Evolutionary conservation across 2,888 invertebrate species (phyloP).

Genomic region (Apamea anceps): DNA sequence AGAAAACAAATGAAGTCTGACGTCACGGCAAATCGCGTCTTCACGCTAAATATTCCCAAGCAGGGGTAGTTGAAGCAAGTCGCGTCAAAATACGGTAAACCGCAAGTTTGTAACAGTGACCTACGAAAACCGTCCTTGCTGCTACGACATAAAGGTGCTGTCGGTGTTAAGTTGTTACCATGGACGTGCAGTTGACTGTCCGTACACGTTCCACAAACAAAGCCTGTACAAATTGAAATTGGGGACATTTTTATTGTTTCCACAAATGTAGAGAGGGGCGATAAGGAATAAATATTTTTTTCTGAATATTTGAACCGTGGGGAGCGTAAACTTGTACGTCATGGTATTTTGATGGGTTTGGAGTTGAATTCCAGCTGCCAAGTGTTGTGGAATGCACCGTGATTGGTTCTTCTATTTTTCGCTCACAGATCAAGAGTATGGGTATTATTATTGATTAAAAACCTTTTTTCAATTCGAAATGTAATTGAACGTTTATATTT

Average conservation of each 20-base stretch:
- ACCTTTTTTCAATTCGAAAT: neutral
- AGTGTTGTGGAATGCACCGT: neutral
- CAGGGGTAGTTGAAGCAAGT: conserved; percentile 16
- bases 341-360: conserved; percentile 20
- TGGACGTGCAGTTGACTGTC: neutral
- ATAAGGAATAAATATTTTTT: conserved; percentile 44
- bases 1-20: conserved; percentile 7
- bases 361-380: neutral
- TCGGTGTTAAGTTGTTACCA: neutral
- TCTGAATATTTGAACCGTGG: conserved; percentile 40
- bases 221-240: conserved; percentile 63
- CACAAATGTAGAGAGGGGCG: conserved; percentile 49
- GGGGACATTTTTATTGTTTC: conserved; percentile 62
- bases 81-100: conserved; percentile 44
- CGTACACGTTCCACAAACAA: conserved; percentile 55
- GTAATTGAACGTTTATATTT: neutral
- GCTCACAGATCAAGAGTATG: neutral
- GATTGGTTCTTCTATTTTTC: neutral
- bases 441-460: neutral
- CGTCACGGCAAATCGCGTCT: conserved; percentile 24
- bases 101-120: neutral
- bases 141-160: neutral
- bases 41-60: conserved; percentile 32
- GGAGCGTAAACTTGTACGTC: conserved; percentile 18
- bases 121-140: conserved; percentile 9